Base-by-base conservation (phyloP, 2,888 invertebrate species). In the Drosophila nigritarsus region DNA sequence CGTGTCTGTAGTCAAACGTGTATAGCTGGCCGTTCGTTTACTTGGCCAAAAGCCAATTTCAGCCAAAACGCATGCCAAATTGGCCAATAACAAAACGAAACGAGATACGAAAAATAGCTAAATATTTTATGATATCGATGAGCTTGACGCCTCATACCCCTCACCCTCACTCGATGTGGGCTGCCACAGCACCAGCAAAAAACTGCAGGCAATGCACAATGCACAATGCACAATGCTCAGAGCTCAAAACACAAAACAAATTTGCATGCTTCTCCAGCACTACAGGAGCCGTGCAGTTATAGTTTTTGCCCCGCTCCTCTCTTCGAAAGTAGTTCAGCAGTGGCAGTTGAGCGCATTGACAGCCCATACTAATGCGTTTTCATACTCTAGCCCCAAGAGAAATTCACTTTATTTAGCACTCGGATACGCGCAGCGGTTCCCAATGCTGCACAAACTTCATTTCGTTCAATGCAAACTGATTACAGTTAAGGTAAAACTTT, bases 41-140 rank as follows among this genome's bases (percentile, higher is more conserved):
- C 75, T 87, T 89, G 86, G 86, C 89, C 85, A 82, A 84, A 87
- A 86, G 88, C 88, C 86, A 85, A 89, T 89, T 89, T 80, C 70
- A 77, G 85, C 74, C 86, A 85, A 89, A 82, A 84, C 76, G 78
- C 86, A 90, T 90, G 80, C 76, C 88, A 88, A 85, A 85, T 87
- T 89, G 89, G 82, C 83, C 82, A 89, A 87, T 84, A 89, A 80
- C 83, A 75, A 75, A 83, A 83, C 84, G 72, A 84, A 87, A 83
- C 81, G 75, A 84, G 78, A 87, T 89, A 78, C 87, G 89, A 87
- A 89, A 85, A 89, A 85, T 87, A 72, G 79, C 87, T 81, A 83
- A 85, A 86, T 86, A 89, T 89, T 86, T 89, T 82, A 88, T 88
- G 82, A 80, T 78, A 87, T 86, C 88, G 82, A 87, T 84, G 84